Percentiles rank a stretch among this genome's conserved stretches.
These are phyloP conservation scores for Pentamera pediparva DNA, from an alignment of 53 echinoderm and acorn worm species.

Conservation along the genomic window DNA sequence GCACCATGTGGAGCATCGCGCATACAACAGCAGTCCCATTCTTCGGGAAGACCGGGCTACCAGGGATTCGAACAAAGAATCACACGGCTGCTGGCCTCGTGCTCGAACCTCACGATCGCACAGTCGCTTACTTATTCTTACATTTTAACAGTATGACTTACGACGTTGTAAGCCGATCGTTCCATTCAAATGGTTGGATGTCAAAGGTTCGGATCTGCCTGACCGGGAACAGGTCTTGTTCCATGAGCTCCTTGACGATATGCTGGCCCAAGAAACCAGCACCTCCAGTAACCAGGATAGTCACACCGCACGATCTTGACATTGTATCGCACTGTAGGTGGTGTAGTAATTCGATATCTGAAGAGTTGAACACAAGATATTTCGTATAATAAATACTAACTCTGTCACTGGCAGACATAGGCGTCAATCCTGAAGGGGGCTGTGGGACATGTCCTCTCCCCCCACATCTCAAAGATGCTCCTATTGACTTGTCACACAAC, in stretches of 20 bases:
- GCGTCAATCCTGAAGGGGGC: neutral
- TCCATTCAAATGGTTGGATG: slow-evolving; percentile 48
- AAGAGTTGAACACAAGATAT: neutral
- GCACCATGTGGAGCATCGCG: too few species aligned
- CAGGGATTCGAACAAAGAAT: too few species aligned
- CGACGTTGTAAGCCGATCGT: slow-evolving; percentile 44
- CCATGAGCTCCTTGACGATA: slow-evolving; percentile 57
- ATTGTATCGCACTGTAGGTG: neutral
- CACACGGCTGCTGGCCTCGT: too few species aligned
- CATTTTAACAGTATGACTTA: neutral
- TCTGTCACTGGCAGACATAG: too few species aligned
- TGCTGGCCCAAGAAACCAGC: slow-evolving; percentile 70
- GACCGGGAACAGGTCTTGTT: slow-evolving; percentile 46
- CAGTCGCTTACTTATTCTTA: too few species aligned
- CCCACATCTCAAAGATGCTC: too few species aligned
- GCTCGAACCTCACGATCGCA: too few species aligned
- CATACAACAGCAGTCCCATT: too few species aligned
- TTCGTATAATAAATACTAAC: neutral
- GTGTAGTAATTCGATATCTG: neutral
- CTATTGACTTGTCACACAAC: too few species aligned
- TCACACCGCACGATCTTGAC: slow-evolving; percentile 23
- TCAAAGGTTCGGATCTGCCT: slow-evolving; percentile 58
- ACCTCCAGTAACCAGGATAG: slow-evolving; percentile 59
- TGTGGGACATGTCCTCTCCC: too few species aligned
- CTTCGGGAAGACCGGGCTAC: too few species aligned